Percentiles rank a stretch among this genome's conserved stretches.
Evolutionary conservation across 2,888 invertebrate species (phyloP).

Genomic region (Thereva unica): DNA sequence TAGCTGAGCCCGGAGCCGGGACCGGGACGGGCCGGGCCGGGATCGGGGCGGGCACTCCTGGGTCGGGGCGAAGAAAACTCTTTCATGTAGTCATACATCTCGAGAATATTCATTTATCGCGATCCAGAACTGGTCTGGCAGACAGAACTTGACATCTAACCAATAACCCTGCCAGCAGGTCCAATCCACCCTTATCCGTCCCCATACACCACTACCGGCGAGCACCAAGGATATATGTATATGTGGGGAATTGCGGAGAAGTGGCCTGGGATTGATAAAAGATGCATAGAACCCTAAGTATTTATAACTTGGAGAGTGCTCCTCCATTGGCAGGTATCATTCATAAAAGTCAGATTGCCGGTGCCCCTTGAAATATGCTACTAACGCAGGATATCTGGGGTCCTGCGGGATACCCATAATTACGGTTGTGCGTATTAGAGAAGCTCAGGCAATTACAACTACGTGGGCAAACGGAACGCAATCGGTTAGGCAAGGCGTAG

Average conservation of each 20-base stretch:
- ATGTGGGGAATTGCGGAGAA: too few relatives aligned
- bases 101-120: slow-evolving; percentile 8
- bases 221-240: background rate
- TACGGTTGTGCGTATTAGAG: slow-evolving; percentile 4
- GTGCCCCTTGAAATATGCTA: background rate
- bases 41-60: too few relatives aligned
- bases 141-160: slow-evolving; percentile 11
- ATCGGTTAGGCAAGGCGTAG: background rate
- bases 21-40: too few relatives aligned
- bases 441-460: slow-evolving; percentile 12
- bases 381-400: background rate
- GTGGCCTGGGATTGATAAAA: background rate
- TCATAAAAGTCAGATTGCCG: slow-evolving; percentile 6
- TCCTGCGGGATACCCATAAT: background rate
- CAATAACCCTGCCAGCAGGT: background rate
- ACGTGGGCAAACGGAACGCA: background rate
- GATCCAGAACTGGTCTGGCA: background rate
- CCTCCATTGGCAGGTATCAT: slow-evolving; percentile 13
- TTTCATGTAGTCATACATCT: slow-evolving; percentile 1
- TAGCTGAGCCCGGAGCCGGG: background rate
- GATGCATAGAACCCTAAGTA: background rate
- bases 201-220: background rate
- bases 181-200: background rate
- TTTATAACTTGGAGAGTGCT: slow-evolving; percentile 8
- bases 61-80: background rate